Evolutionary conservation across 2,888 invertebrate species (phyloP).

Genomic region (Melikaiella ostensackeni): DNA sequence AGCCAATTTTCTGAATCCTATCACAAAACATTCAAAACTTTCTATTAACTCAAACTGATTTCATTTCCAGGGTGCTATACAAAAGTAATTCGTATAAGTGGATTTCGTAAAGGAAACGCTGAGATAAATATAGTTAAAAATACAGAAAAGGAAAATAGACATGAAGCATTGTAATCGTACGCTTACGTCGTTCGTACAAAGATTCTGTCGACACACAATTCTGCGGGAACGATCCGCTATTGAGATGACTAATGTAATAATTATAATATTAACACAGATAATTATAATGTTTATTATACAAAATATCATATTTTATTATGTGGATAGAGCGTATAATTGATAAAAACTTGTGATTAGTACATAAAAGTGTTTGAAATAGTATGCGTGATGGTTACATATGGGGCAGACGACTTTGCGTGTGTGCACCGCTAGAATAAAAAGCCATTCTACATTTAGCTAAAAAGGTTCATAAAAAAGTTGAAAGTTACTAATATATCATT

Average conservation of each 20-base stretch:
- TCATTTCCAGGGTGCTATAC: constrained; percentile 79
- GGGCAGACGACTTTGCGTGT: neutral
- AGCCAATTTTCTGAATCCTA: too few species aligned
- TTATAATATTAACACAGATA: constrained; percentile 65
- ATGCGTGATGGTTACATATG: constrained; percentile 60
- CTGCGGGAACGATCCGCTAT: constrained; percentile 68
- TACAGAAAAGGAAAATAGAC: constrained; percentile 56
- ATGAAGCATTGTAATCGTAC: constrained; percentile 54
- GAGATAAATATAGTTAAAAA: constrained; percentile 46
- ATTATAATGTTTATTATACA: constrained; percentile 72
- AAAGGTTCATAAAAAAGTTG: too few species aligned
- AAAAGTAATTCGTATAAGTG: constrained; percentile 79
- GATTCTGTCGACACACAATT: constrained; percentile 62
- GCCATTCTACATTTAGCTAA: neutral
- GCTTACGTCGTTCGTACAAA: constrained; percentile 53
- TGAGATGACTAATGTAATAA: constrained; percentile 73
- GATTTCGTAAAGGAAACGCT: constrained; percentile 63
- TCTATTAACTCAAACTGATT: neutral
- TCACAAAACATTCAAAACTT: neutral
- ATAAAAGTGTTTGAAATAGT: constrained; percentile 59
- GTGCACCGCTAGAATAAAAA: neutral
- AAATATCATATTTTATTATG: constrained; percentile 75
- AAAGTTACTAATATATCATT: too few species aligned
- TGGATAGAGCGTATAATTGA: constrained; percentile 66
- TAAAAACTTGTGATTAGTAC: constrained; percentile 35